phyloP scores from a whole-genome alignment of 2,888 invertebrate species.

The Doris montereyensis region DNA sequence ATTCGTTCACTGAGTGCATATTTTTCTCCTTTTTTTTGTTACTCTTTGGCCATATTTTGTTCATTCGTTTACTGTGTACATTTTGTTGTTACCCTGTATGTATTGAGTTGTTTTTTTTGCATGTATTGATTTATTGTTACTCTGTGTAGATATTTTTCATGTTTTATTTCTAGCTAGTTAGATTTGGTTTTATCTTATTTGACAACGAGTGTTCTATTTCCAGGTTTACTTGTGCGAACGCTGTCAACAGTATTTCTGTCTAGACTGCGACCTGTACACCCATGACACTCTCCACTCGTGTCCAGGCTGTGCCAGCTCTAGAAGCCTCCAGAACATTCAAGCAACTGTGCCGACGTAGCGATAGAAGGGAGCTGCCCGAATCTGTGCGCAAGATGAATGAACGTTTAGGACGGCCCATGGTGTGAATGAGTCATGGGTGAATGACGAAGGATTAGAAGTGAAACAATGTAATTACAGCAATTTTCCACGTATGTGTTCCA shows the following conservation, averaged over 20 bases:
- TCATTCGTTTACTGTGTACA: not conserved
- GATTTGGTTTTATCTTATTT: not conserved
- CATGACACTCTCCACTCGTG: slow-evolving; percentile 96
- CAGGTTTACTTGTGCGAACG: slow-evolving; percentile 87
- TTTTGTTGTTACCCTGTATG: not conserved
- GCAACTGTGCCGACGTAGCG: no score
- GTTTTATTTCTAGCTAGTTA: not conserved
- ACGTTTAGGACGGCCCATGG: no score
- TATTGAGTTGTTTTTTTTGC: not conserved
- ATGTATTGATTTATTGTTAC: not conserved
- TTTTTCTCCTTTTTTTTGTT: no score
- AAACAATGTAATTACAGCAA: no score
- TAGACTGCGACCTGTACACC: slow-evolving; percentile 95
- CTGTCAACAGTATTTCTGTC: slow-evolving; percentile 87
- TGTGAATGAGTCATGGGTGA: no score
- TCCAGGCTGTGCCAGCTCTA: slow-evolving; percentile 83
- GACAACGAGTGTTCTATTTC: slow-evolving; percentile 59
- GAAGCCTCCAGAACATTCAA: slow-evolving; percentile 46
- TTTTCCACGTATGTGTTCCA: no score
- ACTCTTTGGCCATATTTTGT: not conserved
- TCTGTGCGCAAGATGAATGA: no score
- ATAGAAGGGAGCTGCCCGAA: no score
- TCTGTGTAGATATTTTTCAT: slow-evolving; percentile 39
- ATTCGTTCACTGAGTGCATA: no score
- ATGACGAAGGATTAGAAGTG: no score